These are phyloP conservation scores for Epizoanthus ramosus DNA, from an alignment of 92 coral and sea anemone genomes.

Conservation along the genomic window DNA sequence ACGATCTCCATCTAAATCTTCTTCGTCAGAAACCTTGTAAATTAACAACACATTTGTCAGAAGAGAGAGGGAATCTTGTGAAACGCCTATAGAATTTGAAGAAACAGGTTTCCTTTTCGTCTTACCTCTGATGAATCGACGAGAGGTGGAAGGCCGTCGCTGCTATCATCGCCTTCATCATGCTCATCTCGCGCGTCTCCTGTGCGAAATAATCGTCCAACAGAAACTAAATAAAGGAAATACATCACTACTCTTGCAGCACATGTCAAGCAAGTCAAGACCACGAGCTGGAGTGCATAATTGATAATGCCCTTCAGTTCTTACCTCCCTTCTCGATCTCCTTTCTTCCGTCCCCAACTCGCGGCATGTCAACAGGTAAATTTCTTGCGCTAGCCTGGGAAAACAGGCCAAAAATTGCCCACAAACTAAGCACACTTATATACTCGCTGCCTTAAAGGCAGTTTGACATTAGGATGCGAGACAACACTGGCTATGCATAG, in stretches of 20 bases:
- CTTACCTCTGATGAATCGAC: neutral
- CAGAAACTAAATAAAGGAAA: neutral
- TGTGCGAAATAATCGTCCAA: neutral
- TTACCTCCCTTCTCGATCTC: slow-evolving; percentile 19
- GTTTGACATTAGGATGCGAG: neutral
- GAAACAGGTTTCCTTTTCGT: neutral
- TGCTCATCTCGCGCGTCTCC: slow-evolving; percentile 17
- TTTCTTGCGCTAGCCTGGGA: slow-evolving; percentile 30
- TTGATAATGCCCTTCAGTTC: neutral
- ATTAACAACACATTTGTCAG: neutral
- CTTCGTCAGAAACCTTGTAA: slow-evolving; percentile 21
- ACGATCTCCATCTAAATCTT: slow-evolving; percentile 13
- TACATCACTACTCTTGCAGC: neutral
- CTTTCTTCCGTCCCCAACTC: slow-evolving; percentile 1
- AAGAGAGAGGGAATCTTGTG: too few species aligned
- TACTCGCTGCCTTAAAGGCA: neutral
- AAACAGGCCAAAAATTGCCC: slow-evolving; percentile 23
- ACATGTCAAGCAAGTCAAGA: neutral
- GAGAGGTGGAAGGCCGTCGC: slow-evolving; percentile 3
- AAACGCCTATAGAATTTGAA: neutral
- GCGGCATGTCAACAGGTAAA: slow-evolving; percentile 24
- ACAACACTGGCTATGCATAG: neutral
- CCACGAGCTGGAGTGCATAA: neutral
- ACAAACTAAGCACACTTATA: slow-evolving; percentile 27
- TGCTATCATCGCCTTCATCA: slow-evolving; percentile 12